Evolutionary conservation across 2,888 invertebrate species (phyloP).

Genomic region (Odontothrips loti): DNA sequence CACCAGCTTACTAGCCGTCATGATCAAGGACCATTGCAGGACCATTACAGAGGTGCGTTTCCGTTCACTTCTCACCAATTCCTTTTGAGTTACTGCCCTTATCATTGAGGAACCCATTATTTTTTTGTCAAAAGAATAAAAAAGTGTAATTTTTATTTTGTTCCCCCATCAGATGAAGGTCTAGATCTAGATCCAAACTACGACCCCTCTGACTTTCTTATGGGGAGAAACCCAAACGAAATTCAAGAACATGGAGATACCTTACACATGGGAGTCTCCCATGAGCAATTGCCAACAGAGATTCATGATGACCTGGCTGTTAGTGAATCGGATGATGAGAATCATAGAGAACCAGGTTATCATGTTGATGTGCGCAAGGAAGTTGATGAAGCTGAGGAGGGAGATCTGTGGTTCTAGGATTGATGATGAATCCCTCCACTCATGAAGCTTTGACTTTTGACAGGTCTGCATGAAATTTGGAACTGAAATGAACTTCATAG

Average conservation of each 20-base stretch:
- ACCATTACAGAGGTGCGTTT: not conserved
- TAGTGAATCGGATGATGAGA: constrained; percentile 71
- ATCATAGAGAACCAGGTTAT: constrained; percentile 35
- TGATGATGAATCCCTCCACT: not conserved
- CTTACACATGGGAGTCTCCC: constrained; percentile 32
- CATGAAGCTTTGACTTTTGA: too few species aligned
- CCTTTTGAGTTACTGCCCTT: not conserved
- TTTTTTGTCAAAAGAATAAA: too few species aligned
- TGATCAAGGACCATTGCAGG: constrained; percentile 37
- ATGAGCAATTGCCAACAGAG: constrained; percentile 44
- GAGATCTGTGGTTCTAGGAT: not conserved
- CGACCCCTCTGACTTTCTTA: constrained; percentile 79
- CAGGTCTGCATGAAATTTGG: too few species aligned
- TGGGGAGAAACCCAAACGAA: constrained; percentile 44
- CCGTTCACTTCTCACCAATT: too few species aligned
- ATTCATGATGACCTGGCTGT: constrained; percentile 72
- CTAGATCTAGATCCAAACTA: constrained; percentile 77
- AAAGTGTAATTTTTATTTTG: too few species aligned
- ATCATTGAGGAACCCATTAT: too few species aligned
- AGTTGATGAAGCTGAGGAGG: constrained; percentile 7
- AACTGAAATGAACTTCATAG: too few species aligned
- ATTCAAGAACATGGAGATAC: constrained; percentile 34
- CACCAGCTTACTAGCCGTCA: constrained; percentile 40
- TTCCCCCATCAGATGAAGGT: constrained; percentile 56
- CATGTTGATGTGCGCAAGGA: constrained; percentile 32